A percentile compares a stretch with the other conserved stretches of the same genome.
Conservation (phyloP, 1,140 invertebrate species). For the Drosophila oshimai region DNA sequence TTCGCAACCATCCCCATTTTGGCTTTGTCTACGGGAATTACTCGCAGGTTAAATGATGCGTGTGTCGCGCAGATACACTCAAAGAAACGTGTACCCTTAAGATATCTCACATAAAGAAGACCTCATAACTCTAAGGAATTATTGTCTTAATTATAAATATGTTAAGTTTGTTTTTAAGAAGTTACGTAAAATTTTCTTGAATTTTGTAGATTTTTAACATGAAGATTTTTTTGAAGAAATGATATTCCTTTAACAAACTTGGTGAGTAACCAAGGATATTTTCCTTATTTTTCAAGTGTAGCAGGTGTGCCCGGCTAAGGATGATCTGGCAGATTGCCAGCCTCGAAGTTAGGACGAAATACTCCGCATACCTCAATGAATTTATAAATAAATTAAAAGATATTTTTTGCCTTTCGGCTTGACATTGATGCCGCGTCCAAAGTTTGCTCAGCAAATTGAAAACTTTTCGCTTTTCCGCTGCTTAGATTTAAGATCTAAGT, state of each 20-base stretch:
- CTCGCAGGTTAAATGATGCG: slow-evolving; percentile 75
- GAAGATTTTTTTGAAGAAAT: no score
- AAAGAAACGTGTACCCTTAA: no score
- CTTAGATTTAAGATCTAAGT: slow-evolving; percentile 30
- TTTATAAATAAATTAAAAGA: slow-evolving; percentile 77
- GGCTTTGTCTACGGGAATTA: slow-evolving; percentile 21
- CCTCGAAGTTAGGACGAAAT: background rate
- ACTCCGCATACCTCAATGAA: slow-evolving; percentile 44
- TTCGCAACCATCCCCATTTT: slow-evolving; percentile 17
- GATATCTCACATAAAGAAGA: no score
- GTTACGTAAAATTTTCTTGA: background rate
- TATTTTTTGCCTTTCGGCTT: slow-evolving; percentile 63
- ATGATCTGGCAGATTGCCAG: slow-evolving; percentile 50
- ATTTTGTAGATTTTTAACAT: background rate
- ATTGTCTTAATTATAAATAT: no score
- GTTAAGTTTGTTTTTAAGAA: no score
- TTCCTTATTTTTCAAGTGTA: background rate
- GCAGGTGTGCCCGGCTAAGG: slow-evolving; percentile 20
- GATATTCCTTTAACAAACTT: no score
- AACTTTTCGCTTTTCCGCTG: slow-evolving; percentile 29
- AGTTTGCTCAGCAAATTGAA: slow-evolving; percentile 55
- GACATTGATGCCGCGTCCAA: slow-evolving; percentile 40
- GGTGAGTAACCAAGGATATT: no score
- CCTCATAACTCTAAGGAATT: no score
- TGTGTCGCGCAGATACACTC: slow-evolving; percentile 39